These are phyloP conservation scores for Ranitomeya variabilis DNA, from an alignment of 2,113 vertebrate species.

Conservation along the genomic window DNA sequence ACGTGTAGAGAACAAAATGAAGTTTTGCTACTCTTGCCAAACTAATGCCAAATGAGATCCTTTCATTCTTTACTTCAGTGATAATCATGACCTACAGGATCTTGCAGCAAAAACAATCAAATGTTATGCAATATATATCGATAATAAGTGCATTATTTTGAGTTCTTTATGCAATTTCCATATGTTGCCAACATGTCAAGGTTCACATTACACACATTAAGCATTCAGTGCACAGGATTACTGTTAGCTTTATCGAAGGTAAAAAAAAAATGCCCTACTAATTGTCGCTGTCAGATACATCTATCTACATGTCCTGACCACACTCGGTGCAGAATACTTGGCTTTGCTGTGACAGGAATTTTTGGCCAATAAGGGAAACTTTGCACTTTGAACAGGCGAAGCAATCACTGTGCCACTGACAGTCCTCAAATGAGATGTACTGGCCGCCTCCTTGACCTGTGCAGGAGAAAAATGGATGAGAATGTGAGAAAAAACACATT, in stretches of 20 bases:
- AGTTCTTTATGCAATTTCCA: not conserved
- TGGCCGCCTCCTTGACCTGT: slow-evolving; percentile 71
- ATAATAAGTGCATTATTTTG: not conserved
- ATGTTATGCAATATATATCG: not conserved
- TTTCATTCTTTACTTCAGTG: no score
- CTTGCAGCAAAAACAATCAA: not conserved
- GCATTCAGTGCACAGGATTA: not conserved
- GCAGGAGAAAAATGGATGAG: slow-evolving; percentile 59
- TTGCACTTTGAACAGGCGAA: slow-evolving; percentile 70
- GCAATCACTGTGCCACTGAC: slow-evolving; percentile 76
- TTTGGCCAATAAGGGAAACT: slow-evolving; percentile 67
- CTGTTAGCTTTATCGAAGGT: not conserved
- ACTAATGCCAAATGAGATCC: not conserved
- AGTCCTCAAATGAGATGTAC: slow-evolving; percentile 78
- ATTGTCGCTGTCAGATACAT: not conserved
- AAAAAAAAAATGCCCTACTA: no score
- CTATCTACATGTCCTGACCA: slow-evolving; percentile 74
- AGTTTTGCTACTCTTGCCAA: not conserved
- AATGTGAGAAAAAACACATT: slow-evolving; percentile 11
- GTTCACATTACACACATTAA: not conserved
- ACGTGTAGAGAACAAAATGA: no score
- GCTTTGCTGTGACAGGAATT: slow-evolving; percentile 82
- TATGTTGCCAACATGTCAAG: not conserved
- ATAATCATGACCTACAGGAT: no score
- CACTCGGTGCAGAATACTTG: slow-evolving; percentile 86